Evolutionary conservation across 1,140 invertebrate species (phyloP).

Genomic region (Leptopilina boulardi): DNA sequence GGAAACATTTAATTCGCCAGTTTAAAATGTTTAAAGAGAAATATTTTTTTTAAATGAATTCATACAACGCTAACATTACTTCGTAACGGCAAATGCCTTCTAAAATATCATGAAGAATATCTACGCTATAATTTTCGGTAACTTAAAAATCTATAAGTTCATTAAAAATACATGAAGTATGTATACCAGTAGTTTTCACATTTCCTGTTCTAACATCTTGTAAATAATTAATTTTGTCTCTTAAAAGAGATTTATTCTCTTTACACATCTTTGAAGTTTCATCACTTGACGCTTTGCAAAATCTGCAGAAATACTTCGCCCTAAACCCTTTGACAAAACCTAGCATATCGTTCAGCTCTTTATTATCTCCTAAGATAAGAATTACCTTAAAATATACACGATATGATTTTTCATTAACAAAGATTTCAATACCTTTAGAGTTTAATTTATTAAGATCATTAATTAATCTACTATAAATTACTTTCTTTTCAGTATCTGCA

Average conservation of each 20-base stretch:
- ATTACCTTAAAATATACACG: constrained; percentile 50
- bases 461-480: constrained; percentile 49
- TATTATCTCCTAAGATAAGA: constrained; percentile 56
- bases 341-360: constrained; percentile 48
- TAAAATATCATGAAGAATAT: background rate
- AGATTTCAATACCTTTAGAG: constrained; percentile 46
- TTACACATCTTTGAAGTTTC: constrained; percentile 11
- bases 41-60: background rate
- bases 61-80: background rate
- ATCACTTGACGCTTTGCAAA: constrained; percentile 47
- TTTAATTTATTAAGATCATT: constrained; percentile 43
- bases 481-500: constrained; percentile 32
- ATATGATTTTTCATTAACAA: constrained; percentile 39
- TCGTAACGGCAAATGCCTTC: background rate
- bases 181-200: background rate
- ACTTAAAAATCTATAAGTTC: background rate
- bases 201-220: background rate
- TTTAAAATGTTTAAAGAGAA: background rate
- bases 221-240: background rate
- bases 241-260: background rate
- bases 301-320: constrained; percentile 52
- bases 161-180: background rate
- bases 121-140: background rate
- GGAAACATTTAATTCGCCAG: background rate
- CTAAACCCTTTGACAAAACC: constrained; percentile 54